Evolutionary conservation across 2,113 vertebrate species (phyloP).

Genomic region (Sinosuthora webbiana): DNA sequence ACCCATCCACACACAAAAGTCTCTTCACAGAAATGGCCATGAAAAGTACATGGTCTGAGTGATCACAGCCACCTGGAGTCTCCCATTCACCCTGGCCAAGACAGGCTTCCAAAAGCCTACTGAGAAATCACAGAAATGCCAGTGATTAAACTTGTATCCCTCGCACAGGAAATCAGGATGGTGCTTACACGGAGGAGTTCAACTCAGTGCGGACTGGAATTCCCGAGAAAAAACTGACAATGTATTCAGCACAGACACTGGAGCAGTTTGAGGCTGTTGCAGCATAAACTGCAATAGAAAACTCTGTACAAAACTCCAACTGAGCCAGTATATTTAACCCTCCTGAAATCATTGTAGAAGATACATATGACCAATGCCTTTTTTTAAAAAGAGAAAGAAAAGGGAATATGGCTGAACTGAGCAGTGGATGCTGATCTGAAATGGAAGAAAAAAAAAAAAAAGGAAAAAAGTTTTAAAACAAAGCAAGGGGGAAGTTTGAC

Average conservation of each 20-base stretch:
- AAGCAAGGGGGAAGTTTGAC: not conserved
- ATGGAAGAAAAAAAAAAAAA: accelerated
- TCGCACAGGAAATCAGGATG: accelerated
- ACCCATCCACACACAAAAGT: accelerated
- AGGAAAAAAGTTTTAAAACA: not conserved
- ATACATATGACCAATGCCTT: not conserved
- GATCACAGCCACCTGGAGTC: not conserved
- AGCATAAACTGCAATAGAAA: not conserved
- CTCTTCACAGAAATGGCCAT: not conserved
- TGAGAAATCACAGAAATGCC: not conserved
- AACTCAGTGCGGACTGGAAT: not conserved
- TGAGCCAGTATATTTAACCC: not conserved
- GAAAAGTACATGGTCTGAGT: not conserved
- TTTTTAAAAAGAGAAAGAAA: not conserved
- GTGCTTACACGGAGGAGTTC: not conserved
- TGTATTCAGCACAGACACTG: not conserved
- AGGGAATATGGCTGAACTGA: not conserved
- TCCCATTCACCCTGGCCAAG: not conserved
- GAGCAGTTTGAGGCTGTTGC: not conserved
- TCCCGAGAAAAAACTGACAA: not conserved
- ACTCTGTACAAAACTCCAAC: not conserved
- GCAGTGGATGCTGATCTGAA: not conserved
- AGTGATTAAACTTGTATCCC: not conserved
- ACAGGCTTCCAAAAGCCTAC: not conserved
- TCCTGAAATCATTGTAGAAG: not conserved